Conservation (phyloP, 2,113 vertebrate species). For the Sylvietta virens region DNA sequence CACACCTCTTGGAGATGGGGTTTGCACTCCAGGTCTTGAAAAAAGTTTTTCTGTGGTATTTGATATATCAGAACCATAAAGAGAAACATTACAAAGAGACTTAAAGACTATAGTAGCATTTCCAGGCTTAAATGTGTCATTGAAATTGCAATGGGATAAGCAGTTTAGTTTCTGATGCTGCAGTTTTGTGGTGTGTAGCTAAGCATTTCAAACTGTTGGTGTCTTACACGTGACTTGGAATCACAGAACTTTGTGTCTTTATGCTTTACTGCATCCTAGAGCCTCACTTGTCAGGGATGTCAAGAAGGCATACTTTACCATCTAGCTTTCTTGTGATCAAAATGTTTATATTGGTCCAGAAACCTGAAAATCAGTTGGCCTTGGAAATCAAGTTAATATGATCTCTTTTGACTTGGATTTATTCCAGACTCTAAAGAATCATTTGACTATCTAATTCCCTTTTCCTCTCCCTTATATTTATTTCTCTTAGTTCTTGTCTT, state of each 20-base stretch:
- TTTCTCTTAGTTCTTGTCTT: not conserved
- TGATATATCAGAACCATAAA: not conserved
- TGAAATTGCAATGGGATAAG: not conserved
- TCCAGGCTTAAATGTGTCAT: not conserved
- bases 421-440: not conserved
- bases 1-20: fast-evolving
- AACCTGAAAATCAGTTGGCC: not conserved
- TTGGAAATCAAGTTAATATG: not conserved
- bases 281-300: not conserved
- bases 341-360: not conserved
- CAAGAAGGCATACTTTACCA: not conserved
- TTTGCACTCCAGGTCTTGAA: not conserved
- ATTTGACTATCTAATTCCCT: not conserved
- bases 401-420: not conserved
- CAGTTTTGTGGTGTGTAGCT: not conserved
- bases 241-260: not conserved
- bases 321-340: not conserved
- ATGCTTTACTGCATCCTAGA: not conserved
- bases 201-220: not conserved
- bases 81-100: not conserved
- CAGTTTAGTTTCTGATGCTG: not conserved
- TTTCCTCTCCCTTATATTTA: not conserved
- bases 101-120: not conserved
- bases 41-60: not conserved
- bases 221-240: not conserved